Conservation (phyloP, 2,888 invertebrate genomes). For the Rhagophthalmus giganteus region DNA sequence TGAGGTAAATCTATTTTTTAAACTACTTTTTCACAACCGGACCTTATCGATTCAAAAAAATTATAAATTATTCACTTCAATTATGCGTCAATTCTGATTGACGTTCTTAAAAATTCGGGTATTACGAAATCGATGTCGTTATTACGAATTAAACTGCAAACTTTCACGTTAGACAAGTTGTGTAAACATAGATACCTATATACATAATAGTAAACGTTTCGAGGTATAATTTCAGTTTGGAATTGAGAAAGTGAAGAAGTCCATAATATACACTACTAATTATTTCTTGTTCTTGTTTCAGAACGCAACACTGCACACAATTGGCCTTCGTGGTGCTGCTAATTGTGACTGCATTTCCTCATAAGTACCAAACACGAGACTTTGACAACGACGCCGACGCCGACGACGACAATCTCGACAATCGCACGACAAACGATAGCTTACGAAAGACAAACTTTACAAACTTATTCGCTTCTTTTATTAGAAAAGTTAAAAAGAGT, state of each 20-base stretch:
- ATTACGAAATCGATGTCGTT: too few species aligned
- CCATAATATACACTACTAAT: neutral
- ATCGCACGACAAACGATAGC: slow-evolving; percentile 8
- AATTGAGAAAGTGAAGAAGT: slow-evolving; percentile 9
- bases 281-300: slow-evolving; percentile 12
- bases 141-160: neutral
- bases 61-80: too few species aligned
- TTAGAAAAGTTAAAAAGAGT: neutral
- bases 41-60: too few species aligned
- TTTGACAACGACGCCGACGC: slow-evolving; percentile 2
- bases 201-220: slow-evolving; percentile 3
- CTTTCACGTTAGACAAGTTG: neutral
- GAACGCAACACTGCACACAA: slow-evolving; percentile 13
- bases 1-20: too few species aligned
- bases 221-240: neutral
- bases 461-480: neutral
- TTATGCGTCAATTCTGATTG: too few species aligned
- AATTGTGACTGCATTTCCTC: slow-evolving; percentile 17
- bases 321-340: slow-evolving; percentile 14
- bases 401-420: neutral
- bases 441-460: neutral
- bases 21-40: too few species aligned
- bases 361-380: slow-evolving; percentile 18
- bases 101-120: too few species aligned
- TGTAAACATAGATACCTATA: neutral